Base-by-base conservation (phyloP, 2,888 invertebrate species). In the Drosophila antonietae region DNA sequence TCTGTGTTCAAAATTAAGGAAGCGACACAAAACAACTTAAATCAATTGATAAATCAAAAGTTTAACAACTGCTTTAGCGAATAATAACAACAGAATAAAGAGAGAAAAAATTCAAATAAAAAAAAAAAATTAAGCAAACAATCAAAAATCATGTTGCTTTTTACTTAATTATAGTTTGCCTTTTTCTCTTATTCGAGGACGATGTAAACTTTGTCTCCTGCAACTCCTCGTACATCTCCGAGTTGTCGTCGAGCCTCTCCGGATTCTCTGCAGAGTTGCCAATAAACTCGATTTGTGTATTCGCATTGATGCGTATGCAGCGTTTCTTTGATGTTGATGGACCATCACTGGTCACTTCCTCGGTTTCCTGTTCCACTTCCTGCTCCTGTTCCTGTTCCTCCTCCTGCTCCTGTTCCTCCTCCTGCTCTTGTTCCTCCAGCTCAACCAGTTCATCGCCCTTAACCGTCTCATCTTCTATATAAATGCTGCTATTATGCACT, bases 1-100 rank as follows among this genome's bases (percentile, higher is more conserved):
- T 75, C 83, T 86, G 89, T 88, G 87, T 86, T 86, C 83, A 81
- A 70, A 74, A 60, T 76, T 66, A 69, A 75, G 73, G 64, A 85
- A 85, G 1, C 28, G 28, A 28, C 28, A 28, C 73, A 2, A 69
- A 18, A 53, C 12, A 23, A 81, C 68, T 78, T 75, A 59, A 81
- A 78, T 62, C 68, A 75, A 75, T 68, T 55, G 46, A 51, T 14
- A 55, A 61, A 53, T 69, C 43, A 51, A 39, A 52, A 64, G 33
- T 59, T 69, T 37, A 63, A 59, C 47, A 75, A 59, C 62, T 64
- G 80, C 77, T 77, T 75, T 67, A 78, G 81, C 65, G 58, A 78
- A 62, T 53, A 68, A 71, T 65, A 62, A 57, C 59, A 10, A 43
- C 63, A 56, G 57, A 56, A 56, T 53, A 35, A 37, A 23, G 15